Percentiles rank a stretch among this genome's conserved stretches.
These are phyloP conservation scores for Alviniconcha marisindica DNA, from an alignment of 1,140 invertebrate genomes.

Conservation along the genomic window DNA sequence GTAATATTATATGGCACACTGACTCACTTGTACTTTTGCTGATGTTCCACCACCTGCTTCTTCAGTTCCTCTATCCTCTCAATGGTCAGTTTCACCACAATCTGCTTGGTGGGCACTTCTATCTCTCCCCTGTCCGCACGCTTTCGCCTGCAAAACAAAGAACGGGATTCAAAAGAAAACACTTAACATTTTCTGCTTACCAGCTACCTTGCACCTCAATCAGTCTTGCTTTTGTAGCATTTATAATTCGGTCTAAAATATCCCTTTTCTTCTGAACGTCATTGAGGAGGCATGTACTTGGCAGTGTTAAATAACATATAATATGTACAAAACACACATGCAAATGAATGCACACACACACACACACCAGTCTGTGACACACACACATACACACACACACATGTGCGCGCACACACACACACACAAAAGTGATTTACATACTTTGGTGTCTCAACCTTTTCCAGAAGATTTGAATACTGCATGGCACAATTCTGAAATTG, in stretches of 20 bases:
- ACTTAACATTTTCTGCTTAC: neutral
- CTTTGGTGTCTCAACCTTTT: slow-evolving; percentile 91
- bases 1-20: too few species aligned
- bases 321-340: too few species aligned
- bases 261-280: neutral
- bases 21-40: slow-evolving; percentile 82
- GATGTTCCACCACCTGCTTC: slow-evolving; percentile 82
- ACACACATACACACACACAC: too few species aligned
- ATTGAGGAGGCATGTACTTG: too few species aligned
- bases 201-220: too few species aligned
- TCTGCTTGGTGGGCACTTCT: slow-evolving; percentile 88
- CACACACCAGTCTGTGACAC: too few species aligned
- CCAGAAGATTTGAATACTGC: slow-evolving; percentile 90
- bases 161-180: neutral
- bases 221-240: too few species aligned
- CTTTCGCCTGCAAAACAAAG: slow-evolving; percentile 79
- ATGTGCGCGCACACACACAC: too few species aligned
- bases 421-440: slow-evolving; percentile 63
- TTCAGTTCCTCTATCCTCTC: slow-evolving; percentile 88
- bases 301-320: too few species aligned
- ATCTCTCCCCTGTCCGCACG: slow-evolving; percentile 81
- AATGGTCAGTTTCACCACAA: slow-evolving; percentile 86
- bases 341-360: too few species aligned
- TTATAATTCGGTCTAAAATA: too few species aligned
- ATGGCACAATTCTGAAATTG: slow-evolving; percentile 85